These are phyloP conservation scores for Tachina grossa DNA, from an alignment of 2,888 invertebrate genomes.

Conservation along the genomic window DNA sequence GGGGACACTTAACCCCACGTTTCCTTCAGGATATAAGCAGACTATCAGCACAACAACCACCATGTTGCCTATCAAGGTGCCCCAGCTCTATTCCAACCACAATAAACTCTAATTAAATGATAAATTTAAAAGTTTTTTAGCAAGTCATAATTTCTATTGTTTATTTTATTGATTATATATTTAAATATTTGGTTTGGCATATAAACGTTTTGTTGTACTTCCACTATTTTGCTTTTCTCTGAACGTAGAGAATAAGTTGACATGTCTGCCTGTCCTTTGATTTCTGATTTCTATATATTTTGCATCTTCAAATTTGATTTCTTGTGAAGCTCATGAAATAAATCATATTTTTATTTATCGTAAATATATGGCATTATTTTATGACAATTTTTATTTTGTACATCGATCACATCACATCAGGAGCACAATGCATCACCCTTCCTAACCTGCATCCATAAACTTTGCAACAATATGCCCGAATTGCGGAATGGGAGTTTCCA, in stretches of 20 bases:
- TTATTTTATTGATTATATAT: slow-evolving; percentile 73
- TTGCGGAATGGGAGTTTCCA: no score
- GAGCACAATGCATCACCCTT: no score
- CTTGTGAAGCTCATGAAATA: background rate
- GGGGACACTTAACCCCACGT: no score
- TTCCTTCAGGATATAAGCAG: no score
- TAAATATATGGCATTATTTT: no score
- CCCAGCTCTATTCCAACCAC: background rate
- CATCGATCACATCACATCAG: no score
- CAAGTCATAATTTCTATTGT: slow-evolving; percentile 67
- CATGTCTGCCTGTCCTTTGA: background rate
- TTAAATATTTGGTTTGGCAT: slow-evolving; percentile 72
- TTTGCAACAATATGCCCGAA: no score
- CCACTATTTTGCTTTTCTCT: background rate
- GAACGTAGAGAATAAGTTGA: slow-evolving; percentile 10
- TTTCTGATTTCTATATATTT: slow-evolving; percentile 31
- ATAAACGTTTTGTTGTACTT: slow-evolving; percentile 32
- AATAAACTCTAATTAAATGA: background rate
- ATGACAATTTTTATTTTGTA: no score
- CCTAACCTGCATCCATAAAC: no score
- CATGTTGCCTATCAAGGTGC: background rate
- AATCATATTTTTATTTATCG: no score
- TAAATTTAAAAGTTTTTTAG: slow-evolving; percentile 18
- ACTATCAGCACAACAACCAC: background rate
- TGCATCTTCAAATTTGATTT: slow-evolving; percentile 6